Conservation (phyloP, 2,113 vertebrate species). For the Caracal caracal region DNA sequence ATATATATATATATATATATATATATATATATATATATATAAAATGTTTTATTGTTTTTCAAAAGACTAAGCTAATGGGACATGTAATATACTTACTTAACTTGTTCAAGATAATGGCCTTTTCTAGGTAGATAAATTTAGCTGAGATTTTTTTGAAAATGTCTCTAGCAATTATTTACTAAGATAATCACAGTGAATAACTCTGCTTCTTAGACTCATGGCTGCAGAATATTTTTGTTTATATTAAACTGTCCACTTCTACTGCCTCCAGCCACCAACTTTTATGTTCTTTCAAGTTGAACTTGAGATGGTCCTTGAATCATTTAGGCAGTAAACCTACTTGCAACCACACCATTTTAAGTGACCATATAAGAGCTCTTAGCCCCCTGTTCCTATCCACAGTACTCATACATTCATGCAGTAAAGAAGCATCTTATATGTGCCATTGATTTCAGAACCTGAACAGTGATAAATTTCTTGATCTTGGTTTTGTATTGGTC, state of each 20-base stretch:
- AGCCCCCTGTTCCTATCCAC: not conserved
- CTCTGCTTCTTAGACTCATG: not conserved
- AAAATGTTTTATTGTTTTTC: not conserved
- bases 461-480: not conserved
- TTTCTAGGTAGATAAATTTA: not conserved
- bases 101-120: not conserved
- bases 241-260: not conserved
- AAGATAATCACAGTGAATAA: not conserved
- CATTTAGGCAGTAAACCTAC: not conserved
- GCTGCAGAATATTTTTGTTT: not conserved
- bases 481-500: not conserved
- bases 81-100: not conserved
- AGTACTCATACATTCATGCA: not conserved
- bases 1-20: no score
- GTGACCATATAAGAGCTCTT: not conserved
- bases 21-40: not conserved
- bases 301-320: not conserved
- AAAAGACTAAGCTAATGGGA: not conserved
- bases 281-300: conserved; percentile 11
- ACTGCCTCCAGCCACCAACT: not conserved
- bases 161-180: not conserved
- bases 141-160: not conserved
- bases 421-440: not conserved
- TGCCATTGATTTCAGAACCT: not conserved
- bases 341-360: not conserved